Conservation (phyloP, 2,797 vertebrate genomes). For the Crenichthys baileyi region DNA sequence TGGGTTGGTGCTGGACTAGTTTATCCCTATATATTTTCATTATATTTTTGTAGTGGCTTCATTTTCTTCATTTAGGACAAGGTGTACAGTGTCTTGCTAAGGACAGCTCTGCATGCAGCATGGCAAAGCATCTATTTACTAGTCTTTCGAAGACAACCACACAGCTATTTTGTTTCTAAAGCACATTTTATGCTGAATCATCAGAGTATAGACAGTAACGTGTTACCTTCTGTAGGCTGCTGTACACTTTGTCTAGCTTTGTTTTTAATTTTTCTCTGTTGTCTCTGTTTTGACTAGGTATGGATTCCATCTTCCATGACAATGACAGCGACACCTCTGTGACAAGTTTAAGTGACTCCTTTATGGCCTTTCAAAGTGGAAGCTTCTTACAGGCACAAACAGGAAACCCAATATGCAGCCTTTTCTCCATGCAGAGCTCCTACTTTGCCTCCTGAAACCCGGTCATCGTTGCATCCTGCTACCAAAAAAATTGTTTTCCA, state of each 20-base stretch:
- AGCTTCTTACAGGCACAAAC: conserved; percentile 86
- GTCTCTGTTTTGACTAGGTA: conserved; percentile 75
- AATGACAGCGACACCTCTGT: conserved; percentile 93
- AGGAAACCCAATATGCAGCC: conserved; percentile 91
- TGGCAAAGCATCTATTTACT: background rate
- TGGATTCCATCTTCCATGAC: conserved; percentile 92
- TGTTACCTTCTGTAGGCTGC: background rate
- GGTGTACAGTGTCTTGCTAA: background rate
- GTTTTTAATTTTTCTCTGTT: background rate
- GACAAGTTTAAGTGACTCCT: conserved; percentile 94
- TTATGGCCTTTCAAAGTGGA: conserved; percentile 84
- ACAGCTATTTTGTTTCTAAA: background rate
- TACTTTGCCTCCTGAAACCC: conserved; percentile 93
- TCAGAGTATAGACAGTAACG: background rate
- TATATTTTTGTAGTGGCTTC: background rate
- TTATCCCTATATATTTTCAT: background rate
- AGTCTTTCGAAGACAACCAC: background rate
- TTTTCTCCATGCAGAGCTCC: conserved; percentile 96
- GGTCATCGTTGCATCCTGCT: background rate
- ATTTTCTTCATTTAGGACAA: background rate
- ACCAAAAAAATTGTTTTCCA: background rate
- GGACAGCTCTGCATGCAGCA: background rate
- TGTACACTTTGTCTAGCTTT: background rate
- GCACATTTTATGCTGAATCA: background rate
- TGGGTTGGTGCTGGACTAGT: background rate